phyloP scores from a whole-genome alignment of 2,113 vertebrate genomes.

The Ameiurus melas region DNA sequence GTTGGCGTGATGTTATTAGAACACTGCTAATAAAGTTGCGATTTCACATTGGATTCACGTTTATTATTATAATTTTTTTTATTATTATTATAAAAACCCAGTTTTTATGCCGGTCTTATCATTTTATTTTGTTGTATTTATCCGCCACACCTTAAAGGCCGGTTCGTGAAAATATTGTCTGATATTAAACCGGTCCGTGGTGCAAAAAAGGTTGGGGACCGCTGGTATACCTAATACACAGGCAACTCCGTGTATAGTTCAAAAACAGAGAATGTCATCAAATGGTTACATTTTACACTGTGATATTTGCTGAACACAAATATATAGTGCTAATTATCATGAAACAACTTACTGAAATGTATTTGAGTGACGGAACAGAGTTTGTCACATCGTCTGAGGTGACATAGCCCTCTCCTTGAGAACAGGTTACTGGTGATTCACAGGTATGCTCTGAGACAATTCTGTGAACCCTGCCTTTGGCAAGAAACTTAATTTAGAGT shows the following conservation, averaged over 20 bases:
- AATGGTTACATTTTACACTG: background rate
- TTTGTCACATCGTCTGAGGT: slow-evolving; percentile 76
- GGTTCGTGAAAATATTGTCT: too few relatives aligned
- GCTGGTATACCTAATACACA: background rate
- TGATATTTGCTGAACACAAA: background rate
- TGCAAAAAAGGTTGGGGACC: too few relatives aligned
- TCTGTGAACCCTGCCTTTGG: slow-evolving; percentile 62
- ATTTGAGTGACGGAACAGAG: background rate
- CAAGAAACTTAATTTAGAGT: slow-evolving; percentile 13
- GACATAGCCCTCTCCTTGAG: slow-evolving; percentile 64
- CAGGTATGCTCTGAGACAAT: slow-evolving; percentile 56
- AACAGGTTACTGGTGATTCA: slow-evolving; percentile 36
- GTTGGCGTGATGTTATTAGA: too few relatives aligned
- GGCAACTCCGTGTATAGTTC: background rate
- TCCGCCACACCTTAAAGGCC: too few relatives aligned
- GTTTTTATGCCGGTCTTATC: too few relatives aligned
- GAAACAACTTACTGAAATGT: background rate
- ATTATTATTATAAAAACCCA: too few relatives aligned
- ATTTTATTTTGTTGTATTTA: too few relatives aligned
- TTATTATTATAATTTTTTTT: too few relatives aligned
- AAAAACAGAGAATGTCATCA: background rate
- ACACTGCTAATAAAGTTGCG: too few relatives aligned
- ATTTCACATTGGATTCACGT: too few relatives aligned
- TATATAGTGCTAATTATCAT: background rate
- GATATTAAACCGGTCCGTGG: too few relatives aligned